Evolutionary conservation across 2,888 invertebrate genomes (phyloP).

Genomic region (Troides helena): DNA sequence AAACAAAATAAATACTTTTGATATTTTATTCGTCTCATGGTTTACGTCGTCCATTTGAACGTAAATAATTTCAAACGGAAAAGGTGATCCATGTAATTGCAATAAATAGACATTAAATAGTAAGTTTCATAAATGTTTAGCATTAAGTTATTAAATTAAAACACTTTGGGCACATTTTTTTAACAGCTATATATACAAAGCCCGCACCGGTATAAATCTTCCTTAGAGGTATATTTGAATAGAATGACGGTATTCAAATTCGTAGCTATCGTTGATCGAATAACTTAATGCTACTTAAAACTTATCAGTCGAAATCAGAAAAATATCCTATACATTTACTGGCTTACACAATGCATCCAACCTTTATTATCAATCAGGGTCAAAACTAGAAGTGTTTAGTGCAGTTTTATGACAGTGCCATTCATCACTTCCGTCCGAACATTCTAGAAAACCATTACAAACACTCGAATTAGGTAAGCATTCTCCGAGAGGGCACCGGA

Average conservation of each 20-base stretch:
- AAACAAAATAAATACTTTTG: slow-evolving; percentile 41
- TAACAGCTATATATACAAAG: slow-evolving; percentile 69
- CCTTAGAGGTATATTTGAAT: background rate
- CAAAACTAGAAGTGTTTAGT: slow-evolving; percentile 51
- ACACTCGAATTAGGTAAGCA: slow-evolving; percentile 85
- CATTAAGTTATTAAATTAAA: slow-evolving; percentile 52
- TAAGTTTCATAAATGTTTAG: slow-evolving; percentile 40
- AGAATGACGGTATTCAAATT: slow-evolving; percentile 26
- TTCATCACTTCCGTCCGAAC: slow-evolving; percentile 88
- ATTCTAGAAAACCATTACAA: slow-evolving; percentile 89
- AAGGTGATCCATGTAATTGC: slow-evolving; percentile 69
- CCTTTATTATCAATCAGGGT: slow-evolving; percentile 53
- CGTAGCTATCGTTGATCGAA: slow-evolving; percentile 4
- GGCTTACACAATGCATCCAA: slow-evolving; percentile 54
- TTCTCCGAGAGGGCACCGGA: slow-evolving; percentile 87
- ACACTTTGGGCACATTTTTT: slow-evolving; percentile 41
- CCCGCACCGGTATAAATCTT: slow-evolving; percentile 45
- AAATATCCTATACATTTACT: slow-evolving; percentile 54
- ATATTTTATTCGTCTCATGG: slow-evolving; percentile 64
- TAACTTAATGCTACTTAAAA: slow-evolving; percentile 65
- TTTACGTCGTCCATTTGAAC: slow-evolving; percentile 73
- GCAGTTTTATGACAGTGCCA: slow-evolving; percentile 74
- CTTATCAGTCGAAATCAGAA: slow-evolving; percentile 74
- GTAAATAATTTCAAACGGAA: slow-evolving; percentile 68
- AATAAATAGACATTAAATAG: slow-evolving; percentile 62